Evolutionary conservation across 2,888 invertebrate species (phyloP).

Genomic region (Pilophorus perplexus): DNA sequence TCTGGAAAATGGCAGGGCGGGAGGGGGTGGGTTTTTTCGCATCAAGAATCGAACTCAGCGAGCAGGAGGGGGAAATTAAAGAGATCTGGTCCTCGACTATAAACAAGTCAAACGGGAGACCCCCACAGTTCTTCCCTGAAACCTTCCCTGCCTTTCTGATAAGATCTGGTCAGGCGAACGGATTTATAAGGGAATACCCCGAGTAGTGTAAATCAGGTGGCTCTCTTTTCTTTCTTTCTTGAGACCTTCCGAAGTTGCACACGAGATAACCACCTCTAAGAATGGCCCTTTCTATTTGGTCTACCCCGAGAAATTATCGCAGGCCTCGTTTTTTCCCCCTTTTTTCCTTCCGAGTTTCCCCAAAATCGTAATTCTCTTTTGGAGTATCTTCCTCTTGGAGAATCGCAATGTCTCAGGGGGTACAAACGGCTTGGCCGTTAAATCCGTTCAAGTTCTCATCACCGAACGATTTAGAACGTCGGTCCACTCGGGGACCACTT

Average conservation of each 20-base stretch:
- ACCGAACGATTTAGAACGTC: no score
- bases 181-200: slow-evolving; percentile 39
- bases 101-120: slow-evolving; percentile 36
- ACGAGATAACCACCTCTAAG: slow-evolving; percentile 27
- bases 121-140: slow-evolving; percentile 31
- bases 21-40: not conserved
- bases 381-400: not conserved
- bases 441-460: no score
- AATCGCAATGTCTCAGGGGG: no score
- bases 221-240: slow-evolving; percentile 17
- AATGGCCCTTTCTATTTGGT: slow-evolving; percentile 34
- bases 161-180: slow-evolving; percentile 41
- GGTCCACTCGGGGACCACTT: no score
- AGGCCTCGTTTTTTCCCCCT: not conserved
- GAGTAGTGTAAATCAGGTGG: slow-evolving; percentile 40
- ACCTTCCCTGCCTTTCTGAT: slow-evolving; percentile 30
- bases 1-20: not conserved
- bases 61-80: slow-evolving; percentile 21
- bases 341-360: slow-evolving; percentile 2
- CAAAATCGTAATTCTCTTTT: slow-evolving; percentile 26
- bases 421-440: no score
- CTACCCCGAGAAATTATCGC: slow-evolving; percentile 30
- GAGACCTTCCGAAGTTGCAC: slow-evolving; percentile 22
- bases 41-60: not conserved
- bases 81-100: slow-evolving; percentile 31